Evolutionary conservation across 2,888 invertebrate genomes (phyloP).

Genomic region (Scaptomyza flava): DNA sequence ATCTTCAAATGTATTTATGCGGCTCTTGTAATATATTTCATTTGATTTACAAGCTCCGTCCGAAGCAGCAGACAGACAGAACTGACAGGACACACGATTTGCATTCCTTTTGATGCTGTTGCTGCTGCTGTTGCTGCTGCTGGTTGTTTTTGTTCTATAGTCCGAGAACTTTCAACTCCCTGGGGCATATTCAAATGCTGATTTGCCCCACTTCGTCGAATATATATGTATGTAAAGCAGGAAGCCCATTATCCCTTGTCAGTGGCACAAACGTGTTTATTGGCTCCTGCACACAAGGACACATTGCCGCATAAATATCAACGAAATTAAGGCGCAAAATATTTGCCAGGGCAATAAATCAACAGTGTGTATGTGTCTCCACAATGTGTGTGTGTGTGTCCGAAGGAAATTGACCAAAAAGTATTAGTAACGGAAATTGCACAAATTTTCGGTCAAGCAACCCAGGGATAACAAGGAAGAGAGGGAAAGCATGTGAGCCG

Average conservation of each 20-base stretch:
- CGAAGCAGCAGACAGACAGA: constrained; percentile 27
- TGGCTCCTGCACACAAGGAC: constrained; percentile 68
- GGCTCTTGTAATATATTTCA: constrained; percentile 70
- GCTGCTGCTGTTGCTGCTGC: constrained; percentile 15
- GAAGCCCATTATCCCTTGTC: constrained; percentile 80
- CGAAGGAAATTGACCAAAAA: constrained; percentile 76
- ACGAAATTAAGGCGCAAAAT: constrained; percentile 75
- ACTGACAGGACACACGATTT: constrained; percentile 63
- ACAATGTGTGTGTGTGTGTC: constrained; percentile 32
- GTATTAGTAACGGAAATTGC: constrained; percentile 79
- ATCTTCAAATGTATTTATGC: constrained; percentile 68
- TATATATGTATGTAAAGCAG: constrained; percentile 21
- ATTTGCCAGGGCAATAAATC: constrained; percentile 63
- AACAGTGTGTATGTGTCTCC: constrained; percentile 29
- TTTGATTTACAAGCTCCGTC: constrained; percentile 72
- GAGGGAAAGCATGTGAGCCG: neutral
- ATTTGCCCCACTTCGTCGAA: constrained; percentile 47
- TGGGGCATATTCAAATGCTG: constrained; percentile 75
- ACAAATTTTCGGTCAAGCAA: constrained; percentile 69
- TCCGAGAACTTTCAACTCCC: constrained; percentile 42
- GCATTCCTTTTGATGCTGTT: constrained; percentile 71
- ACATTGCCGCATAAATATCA: constrained; percentile 77
- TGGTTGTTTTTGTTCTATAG: constrained; percentile 2
- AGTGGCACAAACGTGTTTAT: constrained; percentile 78
- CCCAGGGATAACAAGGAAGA: constrained; percentile 29